phyloP scores from a whole-genome alignment of 2,113 vertebrate species.

The Chroicocephalus ridibundus region DNA sequence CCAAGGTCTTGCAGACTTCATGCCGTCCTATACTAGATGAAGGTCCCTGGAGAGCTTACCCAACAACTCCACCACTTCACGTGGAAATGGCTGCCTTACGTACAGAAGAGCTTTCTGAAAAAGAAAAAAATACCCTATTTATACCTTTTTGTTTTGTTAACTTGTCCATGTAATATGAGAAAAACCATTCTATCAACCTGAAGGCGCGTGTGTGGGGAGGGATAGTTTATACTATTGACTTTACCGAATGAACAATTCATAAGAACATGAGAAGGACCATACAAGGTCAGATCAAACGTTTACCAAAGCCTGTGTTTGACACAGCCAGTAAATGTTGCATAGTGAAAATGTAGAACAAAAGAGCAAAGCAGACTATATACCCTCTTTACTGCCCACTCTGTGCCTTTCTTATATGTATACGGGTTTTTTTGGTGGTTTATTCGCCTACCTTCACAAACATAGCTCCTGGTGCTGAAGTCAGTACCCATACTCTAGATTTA shows the following conservation, averaged over 20 bases:
- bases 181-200: not conserved
- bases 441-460: not conserved
- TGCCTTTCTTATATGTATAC: not conserved
- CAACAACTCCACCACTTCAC: not conserved
- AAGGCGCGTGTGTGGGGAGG: not conserved
- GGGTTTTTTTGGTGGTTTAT: not conserved
- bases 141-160: not conserved
- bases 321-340: not conserved
- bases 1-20: not conserved
- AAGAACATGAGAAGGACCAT: not conserved
- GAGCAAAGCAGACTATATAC: not conserved
- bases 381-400: not conserved
- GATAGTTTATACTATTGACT: not conserved
- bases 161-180: not conserved
- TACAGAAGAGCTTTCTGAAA: not conserved
- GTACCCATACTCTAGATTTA: not conserved
- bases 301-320: not conserved
- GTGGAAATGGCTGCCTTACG: not conserved
- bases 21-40: not conserved
- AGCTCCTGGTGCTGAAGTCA: not conserved
- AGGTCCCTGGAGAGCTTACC: not conserved
- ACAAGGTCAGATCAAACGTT: not conserved
- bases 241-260: not conserved
- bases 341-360: not conserved
- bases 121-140: not conserved